Conservation (phyloP, 1,140 invertebrate genomes). For the Zaprionus gabonicus region DNA sequence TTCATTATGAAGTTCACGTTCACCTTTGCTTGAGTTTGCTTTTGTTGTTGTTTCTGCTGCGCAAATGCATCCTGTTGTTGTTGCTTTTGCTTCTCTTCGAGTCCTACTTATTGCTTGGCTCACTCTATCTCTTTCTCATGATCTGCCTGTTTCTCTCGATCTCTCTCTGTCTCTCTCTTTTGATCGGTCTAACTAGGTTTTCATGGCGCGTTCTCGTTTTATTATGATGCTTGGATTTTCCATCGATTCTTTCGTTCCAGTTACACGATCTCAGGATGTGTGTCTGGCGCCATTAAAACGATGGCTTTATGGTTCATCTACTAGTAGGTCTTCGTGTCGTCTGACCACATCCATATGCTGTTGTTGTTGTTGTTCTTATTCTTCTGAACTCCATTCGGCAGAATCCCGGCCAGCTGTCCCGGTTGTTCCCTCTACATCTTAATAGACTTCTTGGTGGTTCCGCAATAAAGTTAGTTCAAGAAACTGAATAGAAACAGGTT, state of each 20-base stretch:
- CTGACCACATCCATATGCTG: constrained; percentile 9
- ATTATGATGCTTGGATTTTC: constrained; percentile 44
- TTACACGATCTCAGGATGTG: constrained; percentile 51
- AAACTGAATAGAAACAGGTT: constrained; percentile 48
- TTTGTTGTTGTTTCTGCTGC: constrained; percentile 59
- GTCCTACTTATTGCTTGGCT: constrained; percentile 57
- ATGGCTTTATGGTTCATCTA: constrained; percentile 47
- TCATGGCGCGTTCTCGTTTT: constrained; percentile 38
- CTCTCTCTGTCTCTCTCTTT: constrained; percentile 6
- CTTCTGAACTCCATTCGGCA: constrained; percentile 1
- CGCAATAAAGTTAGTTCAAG: neutral
- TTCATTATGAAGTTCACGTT: constrained; percentile 73
- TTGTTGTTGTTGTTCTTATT: constrained; percentile 13
- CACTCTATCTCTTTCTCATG: constrained; percentile 10
- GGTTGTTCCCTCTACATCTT: constrained; percentile 31
- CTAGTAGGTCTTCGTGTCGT: constrained; percentile 50
- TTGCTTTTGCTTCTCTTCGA: constrained; percentile 23
- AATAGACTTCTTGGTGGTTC: constrained; percentile 16
- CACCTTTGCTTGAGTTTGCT: constrained; percentile 60
- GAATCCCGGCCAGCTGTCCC: constrained; percentile 14
- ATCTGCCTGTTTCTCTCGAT: constrained; percentile 12
- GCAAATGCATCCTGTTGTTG: constrained; percentile 76
- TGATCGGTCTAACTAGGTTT: constrained; percentile 55
- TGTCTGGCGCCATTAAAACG: constrained; percentile 58
- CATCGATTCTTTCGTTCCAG: constrained; percentile 60